A percentile compares a stretch with the other conserved stretches of the same genome.
These are phyloP conservation scores for Euura saliciscinereae DNA, from an alignment of 1,140 invertebrate species.

Conservation along the genomic window DNA sequence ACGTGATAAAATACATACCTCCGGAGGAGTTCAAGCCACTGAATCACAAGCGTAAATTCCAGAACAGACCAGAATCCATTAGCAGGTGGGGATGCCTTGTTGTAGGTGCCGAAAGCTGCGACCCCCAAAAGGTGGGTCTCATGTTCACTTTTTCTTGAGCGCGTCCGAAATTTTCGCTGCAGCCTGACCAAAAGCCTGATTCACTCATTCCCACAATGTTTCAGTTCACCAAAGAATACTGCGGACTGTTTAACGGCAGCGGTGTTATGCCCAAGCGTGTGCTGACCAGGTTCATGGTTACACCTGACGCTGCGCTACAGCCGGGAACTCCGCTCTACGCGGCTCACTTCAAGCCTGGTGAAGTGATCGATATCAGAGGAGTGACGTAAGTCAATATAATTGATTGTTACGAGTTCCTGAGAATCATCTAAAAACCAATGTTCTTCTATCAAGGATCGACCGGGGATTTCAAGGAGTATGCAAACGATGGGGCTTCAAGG, in stretches of 20 bases:
- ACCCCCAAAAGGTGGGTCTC: conserved; percentile 72
- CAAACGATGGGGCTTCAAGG: conserved; percentile 95
- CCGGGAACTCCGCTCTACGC: conserved; percentile 90
- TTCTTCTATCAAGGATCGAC: conserved; percentile 72
- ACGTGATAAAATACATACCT: conserved; percentile 90
- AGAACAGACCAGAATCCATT: conserved; percentile 43
- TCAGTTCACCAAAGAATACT: conserved; percentile 88
- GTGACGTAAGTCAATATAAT: conserved; percentile 79
- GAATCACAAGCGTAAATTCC: conserved; percentile 46
- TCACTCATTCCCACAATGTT: conserved; percentile 19
- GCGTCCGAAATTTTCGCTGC: too few relatives aligned
- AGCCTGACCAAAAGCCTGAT: too few relatives aligned
- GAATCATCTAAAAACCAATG: not conserved
- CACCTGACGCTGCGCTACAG: conserved; percentile 84
- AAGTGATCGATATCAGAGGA: conserved; percentile 87
- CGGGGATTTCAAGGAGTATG: conserved; percentile 99
- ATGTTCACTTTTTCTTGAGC: not conserved
- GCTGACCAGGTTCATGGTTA: conserved; percentile 84
- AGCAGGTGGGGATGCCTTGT: conserved; percentile 74
- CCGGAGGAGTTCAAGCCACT: conserved; percentile 79
- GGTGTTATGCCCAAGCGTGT: conserved; percentile 90
- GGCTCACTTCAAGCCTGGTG: conserved; percentile 89
- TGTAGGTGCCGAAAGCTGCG: conserved; percentile 87
- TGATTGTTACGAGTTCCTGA: not conserved
- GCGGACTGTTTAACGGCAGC: conserved; percentile 81